These are phyloP conservation scores for Engraulis encrasicolus DNA, from an alignment of 2,113 vertebrate genomes.

Conservation along the genomic window DNA sequence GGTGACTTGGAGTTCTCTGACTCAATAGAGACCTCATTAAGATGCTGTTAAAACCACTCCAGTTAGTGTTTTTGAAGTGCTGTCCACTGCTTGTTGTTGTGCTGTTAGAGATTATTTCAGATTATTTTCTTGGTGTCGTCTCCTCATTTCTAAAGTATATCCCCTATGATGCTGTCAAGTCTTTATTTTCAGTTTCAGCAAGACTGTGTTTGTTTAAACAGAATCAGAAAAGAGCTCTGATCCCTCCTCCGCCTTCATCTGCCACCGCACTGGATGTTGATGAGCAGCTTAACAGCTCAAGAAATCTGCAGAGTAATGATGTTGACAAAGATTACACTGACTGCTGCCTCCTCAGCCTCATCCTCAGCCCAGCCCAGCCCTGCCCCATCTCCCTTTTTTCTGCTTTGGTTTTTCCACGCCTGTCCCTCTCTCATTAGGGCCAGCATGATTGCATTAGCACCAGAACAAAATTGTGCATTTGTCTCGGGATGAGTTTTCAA, in stretches of 20 bases:
- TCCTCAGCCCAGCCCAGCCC: too few relatives aligned
- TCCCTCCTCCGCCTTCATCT: not conserved
- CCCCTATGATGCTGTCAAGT: not conserved
- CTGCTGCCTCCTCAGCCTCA: too few relatives aligned
- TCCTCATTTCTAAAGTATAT: not conserved
- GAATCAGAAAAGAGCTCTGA: not conserved
- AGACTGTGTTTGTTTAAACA: not conserved
- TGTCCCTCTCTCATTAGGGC: constrained; percentile 32
- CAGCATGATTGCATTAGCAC: constrained; percentile 32
- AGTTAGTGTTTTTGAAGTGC: not conserved
- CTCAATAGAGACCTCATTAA: not conserved
- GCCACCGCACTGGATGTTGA: not conserved
- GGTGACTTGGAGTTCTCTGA: not conserved
- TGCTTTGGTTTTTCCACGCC: not conserved
- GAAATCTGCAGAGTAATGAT: not conserved
- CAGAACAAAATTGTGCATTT: constrained; percentile 31
- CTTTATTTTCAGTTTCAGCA: not conserved
- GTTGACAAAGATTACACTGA: not conserved
- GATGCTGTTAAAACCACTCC: not conserved
- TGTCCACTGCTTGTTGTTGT: too few relatives aligned
- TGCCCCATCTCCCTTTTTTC: not conserved
- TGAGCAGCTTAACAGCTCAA: not conserved
- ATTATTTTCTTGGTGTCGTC: not conserved
- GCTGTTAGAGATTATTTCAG: not conserved
- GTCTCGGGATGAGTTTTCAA: constrained; percentile 11